Base-by-base conservation (phyloP, 2,797 vertebrate genomes). In the Schizopygopsis malacanthus region DNA sequence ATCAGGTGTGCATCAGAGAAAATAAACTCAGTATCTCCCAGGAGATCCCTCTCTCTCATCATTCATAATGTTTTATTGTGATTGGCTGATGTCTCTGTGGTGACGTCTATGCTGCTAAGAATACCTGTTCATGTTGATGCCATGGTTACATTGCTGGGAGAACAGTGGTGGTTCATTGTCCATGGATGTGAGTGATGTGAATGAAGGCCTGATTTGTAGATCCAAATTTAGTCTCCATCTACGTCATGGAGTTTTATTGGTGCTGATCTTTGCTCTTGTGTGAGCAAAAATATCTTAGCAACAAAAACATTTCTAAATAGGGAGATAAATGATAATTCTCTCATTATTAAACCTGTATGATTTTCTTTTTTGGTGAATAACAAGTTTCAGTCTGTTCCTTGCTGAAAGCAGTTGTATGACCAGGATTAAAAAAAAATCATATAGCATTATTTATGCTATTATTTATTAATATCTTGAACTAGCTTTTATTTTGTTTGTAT, bases 131-230 rank as follows among this genome's bases (percentile, higher is more conserved):
- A 87, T 90, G 87, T 87, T 73, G 92, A 92, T 94, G 85, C 94
- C 93, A 94, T 94, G 93, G 93, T 95, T 92, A 95, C 93, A 69
- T 91, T 89, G 91, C 88, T 47, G 50, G 87, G 88, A 90, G 90
- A 87, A 88, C 85, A 79, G 52, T 89, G 82, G 78, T 86, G 65
- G 75, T 85, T 81, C 77, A 50, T 87, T 84, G 77, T 85, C 56
- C 59, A 12, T 39, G 54, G 28, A 39, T 41, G 37, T 61, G 79
- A 82, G 82, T 84, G 78, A 84, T 76, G 73, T 75, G 83, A 81
- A 72, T 80, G 28, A 56, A 71, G 6, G 22, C 50, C 86, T 85
- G 4, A 82, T 86, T 73, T 76, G 84, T 12, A 39, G 50, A 25
- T 86, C 85, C 81, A 85, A 63, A 85, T 90, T 84, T 87, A 87